phyloP scores from a whole-genome alignment of 2,888 invertebrate species.

The Pecten maximus region DNA sequence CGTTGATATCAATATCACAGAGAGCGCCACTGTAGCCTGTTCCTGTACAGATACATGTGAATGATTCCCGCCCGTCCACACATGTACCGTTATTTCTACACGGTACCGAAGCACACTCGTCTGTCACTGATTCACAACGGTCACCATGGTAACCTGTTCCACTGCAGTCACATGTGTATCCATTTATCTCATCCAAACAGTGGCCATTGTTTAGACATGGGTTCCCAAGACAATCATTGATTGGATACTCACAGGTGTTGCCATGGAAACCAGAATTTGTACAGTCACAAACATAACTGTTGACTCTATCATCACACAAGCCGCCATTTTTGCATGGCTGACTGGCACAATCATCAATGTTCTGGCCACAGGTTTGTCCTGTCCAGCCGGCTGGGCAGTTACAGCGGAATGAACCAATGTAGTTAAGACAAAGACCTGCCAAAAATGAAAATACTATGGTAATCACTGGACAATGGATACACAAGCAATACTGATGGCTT shows the following conservation, averaged over 20 bases:
- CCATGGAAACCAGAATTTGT: slow-evolving; percentile 69
- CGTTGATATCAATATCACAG: slow-evolving; percentile 67
- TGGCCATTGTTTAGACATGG: slow-evolving; percentile 70
- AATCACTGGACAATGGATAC: background rate
- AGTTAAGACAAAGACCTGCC: slow-evolving; percentile 69
- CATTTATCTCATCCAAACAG: slow-evolving; percentile 69
- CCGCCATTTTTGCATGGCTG: slow-evolving; percentile 72
- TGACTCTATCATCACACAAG: slow-evolving; percentile 63
- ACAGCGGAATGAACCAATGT: slow-evolving; percentile 68
- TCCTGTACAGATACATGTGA: slow-evolving; percentile 64
- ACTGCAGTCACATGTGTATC: slow-evolving; percentile 69
- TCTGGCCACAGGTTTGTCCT: slow-evolving; percentile 71
- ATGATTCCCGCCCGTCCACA: slow-evolving; percentile 59
- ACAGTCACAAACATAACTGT: slow-evolving; percentile 69
- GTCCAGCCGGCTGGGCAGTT: slow-evolving; percentile 73
- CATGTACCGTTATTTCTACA: slow-evolving; percentile 71
- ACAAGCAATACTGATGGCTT: no score
- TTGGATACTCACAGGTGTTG: slow-evolving; percentile 60
- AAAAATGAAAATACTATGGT: background rate
- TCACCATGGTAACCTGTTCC: slow-evolving; percentile 71
- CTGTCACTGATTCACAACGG: slow-evolving; percentile 55
- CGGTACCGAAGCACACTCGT: slow-evolving; percentile 61
- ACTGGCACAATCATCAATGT: slow-evolving; percentile 68
- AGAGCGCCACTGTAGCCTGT: slow-evolving; percentile 62
- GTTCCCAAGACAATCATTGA: slow-evolving; percentile 63